phyloP scores from a whole-genome alignment of 1,140 invertebrate species.

The Cydia strobilella region DNA sequence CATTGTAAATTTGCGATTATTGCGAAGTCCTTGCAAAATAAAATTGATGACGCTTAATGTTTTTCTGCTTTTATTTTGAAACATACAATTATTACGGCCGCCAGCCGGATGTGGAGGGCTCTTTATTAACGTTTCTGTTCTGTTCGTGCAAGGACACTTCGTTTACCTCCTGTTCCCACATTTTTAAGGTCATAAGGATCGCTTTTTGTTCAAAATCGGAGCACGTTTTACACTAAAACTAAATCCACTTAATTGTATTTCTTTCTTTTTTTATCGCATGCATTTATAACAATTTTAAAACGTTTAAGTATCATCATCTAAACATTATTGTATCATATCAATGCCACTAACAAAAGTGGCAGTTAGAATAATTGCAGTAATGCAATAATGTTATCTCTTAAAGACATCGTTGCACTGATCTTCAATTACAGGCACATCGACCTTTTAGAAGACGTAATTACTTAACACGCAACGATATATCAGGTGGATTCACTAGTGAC shows the following conservation, averaged over 20 bases:
- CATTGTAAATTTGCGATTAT: slow-evolving; percentile 3
- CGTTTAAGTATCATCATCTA: slow-evolving; percentile 22
- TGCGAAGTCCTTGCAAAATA: slow-evolving; percentile 8
- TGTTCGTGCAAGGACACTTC: slow-evolving; percentile 57
- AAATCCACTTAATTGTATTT: background rate
- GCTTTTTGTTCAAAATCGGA: background rate
- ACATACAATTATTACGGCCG: slow-evolving; percentile 33
- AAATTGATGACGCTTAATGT: slow-evolving; percentile 6
- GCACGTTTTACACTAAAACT: background rate
- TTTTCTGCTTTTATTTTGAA: slow-evolving; percentile 34
- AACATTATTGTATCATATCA: slow-evolving; percentile 13
- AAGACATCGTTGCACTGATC: slow-evolving; percentile 27
- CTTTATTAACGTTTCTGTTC: slow-evolving; percentile 46
- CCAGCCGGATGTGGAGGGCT: slow-evolving; percentile 54
- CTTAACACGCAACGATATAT: slow-evolving; percentile 51
- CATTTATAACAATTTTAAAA: background rate
- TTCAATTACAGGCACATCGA: slow-evolving; percentile 35
- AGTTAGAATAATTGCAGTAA: slow-evolving; percentile 25
- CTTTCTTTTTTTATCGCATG: background rate
- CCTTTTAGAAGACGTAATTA: slow-evolving; percentile 53
- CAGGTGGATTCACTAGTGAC: slow-evolving; percentile 49
- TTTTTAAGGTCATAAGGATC: slow-evolving; percentile 51
- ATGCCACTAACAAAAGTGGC: slow-evolving; percentile 15
- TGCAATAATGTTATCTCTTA: slow-evolving; percentile 32
- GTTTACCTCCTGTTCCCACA: slow-evolving; percentile 56